Evolutionary conservation across 2,797 vertebrate species (phyloP), one percentile per base, ranked within the genome.

Genomic region (Aulostomus chinensis): DNA sequence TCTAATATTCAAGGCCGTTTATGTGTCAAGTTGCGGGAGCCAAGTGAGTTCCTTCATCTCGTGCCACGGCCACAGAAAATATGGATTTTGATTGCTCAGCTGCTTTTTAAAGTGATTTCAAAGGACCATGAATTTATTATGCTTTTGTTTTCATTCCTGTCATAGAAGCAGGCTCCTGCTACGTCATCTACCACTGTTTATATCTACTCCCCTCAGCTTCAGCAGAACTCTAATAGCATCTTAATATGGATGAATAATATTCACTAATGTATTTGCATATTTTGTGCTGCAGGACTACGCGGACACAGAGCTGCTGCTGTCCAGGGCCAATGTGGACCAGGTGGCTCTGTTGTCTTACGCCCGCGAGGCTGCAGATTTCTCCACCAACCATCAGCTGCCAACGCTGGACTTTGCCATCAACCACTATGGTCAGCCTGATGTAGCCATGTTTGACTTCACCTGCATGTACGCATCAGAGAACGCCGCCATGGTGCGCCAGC

Each of bases 401-500:
- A 89, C 90, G 0, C 82, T 99, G 80, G 95, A 99, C 68, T 99
- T 99, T 0, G 97, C 97, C 87, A 99, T 99, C 80, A 99, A 99
- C 81, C 97, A 99, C 83, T 99, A 99, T 0, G 97, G 97, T 16
- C 97, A 98, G 86, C 97, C 97, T 0, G 97, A 99, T 0, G 97
- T 99, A 20, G 97, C 97, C 81, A 98, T 99, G 97, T 99, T 99
- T 16, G 97, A 99, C 86, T 99, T 99, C 81, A 99, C 97, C 0
- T 99, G 97, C 85, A 99, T 99, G 97, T 98, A 98, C 0, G 97
- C 97, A 0, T 98, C 97, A 0, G 97, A 98, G 85, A 99, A 98
- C 0, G 97, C 97, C 0, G 97, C 96, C 1, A 86, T 99, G 74
- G 93, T 98, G 61, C 94, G 96, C 20, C 95, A 98, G 61, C 93